Conservation (phyloP, 2,888 invertebrate genomes). For the Archips xylosteana region DNA sequence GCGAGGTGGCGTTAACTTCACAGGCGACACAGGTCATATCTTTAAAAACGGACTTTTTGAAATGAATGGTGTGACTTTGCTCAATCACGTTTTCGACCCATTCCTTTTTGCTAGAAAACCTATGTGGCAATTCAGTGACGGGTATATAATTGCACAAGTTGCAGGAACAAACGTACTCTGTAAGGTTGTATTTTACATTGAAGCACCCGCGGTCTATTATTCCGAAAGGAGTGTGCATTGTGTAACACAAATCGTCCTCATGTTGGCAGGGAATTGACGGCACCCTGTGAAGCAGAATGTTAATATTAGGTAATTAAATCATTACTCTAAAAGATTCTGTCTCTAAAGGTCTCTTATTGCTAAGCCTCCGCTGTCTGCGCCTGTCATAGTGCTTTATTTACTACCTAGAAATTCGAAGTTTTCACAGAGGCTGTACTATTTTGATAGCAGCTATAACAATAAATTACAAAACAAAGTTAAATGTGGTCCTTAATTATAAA, state of each 20-base stretch:
- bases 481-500: too few relatives aligned
- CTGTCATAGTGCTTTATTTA: too few relatives aligned
- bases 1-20: slow-evolving; percentile 63
- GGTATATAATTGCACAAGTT: slow-evolving; percentile 75
- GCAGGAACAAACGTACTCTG: slow-evolving; percentile 71
- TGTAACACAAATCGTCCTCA: slow-evolving; percentile 68
- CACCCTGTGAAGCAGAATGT: slow-evolving; percentile 57
- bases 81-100: slow-evolving; percentile 73
- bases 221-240: slow-evolving; percentile 75
- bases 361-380: too few relatives aligned
- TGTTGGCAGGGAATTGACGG: slow-evolving; percentile 60
- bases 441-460: too few relatives aligned
- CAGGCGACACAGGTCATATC: slow-evolving; percentile 73
- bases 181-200: slow-evolving; percentile 63
- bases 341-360: too few relatives aligned
- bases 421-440: too few relatives aligned
- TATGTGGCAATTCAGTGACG: slow-evolving; percentile 69
- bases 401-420: too few relatives aligned
- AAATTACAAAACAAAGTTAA: too few relatives aligned
- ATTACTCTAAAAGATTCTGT: too few relatives aligned
- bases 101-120: slow-evolving; percentile 62
- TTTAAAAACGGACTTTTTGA: slow-evolving; percentile 66
- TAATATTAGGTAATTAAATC: too few relatives aligned
- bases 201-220: slow-evolving; percentile 73
- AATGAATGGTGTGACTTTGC: slow-evolving; percentile 62